These are phyloP conservation scores for Rhodophaea formosa DNA, from an alignment of 2,888 invertebrate species.

Conservation along the genomic window DNA sequence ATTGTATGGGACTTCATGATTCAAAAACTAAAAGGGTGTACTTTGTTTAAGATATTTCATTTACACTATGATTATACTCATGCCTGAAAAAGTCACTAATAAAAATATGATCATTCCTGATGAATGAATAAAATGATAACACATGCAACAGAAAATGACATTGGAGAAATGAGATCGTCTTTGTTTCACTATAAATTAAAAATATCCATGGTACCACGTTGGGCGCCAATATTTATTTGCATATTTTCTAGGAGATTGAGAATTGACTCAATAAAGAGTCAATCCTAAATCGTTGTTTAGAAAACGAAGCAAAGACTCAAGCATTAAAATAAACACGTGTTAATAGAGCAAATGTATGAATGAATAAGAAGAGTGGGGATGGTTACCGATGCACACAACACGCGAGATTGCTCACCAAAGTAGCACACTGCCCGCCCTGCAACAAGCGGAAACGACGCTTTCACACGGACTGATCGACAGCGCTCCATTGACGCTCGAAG, in stretches of 20 bases:
- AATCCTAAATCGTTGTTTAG: background rate
- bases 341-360: constrained; percentile 74
- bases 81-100: constrained; percentile 13
- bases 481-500: constrained; percentile 25
- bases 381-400: constrained; percentile 97
- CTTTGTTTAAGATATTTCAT: background rate
- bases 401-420: constrained; percentile 97
- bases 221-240: background rate
- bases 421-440: constrained; percentile 96
- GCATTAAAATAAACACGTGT: constrained; percentile 64
- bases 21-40: background rate
- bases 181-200: constrained; percentile 39
- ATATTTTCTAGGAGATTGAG: constrained; percentile 1
- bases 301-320: constrained; percentile 54
- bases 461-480: constrained; percentile 52
- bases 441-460: constrained; percentile 76
- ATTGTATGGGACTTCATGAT: constrained; percentile 3
- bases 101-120: constrained; percentile 44
- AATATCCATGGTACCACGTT: background rate
- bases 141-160: constrained; percentile 70
- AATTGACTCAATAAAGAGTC: constrained; percentile 3
- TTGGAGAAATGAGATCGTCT: constrained; percentile 49
- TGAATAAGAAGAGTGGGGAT: constrained; percentile 87
- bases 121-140: constrained; percentile 51
- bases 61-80: background rate